Evolutionary conservation across 2,113 vertebrate genomes (phyloP), one percentile per base, ranked within the genome.

Genomic region (Amphiprion ocellaris): DNA sequence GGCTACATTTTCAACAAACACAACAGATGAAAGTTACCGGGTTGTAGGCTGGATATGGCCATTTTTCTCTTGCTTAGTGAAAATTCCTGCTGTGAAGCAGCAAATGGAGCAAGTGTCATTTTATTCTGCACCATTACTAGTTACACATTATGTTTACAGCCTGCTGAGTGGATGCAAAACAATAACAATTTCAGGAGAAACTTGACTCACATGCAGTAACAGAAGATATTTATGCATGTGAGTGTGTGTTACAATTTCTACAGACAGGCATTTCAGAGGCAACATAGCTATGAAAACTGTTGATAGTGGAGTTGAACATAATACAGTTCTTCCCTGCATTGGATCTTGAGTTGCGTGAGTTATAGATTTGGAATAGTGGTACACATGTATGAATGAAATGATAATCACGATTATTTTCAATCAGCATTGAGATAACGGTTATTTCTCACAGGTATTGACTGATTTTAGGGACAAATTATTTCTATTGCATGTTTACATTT

Each of bases 11-110:
- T 53, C 5, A 46, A n/a, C 33, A 23, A 44, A 21, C 23, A 37
- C 47, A 63, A 66, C 11, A 66, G n/a, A 30, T 65, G 21, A 7
- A 16, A 56, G 41, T 56, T 71, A 39, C 28, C 30, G 19, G n/a
- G 4, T 54, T 46, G 24, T 14, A 33, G 19, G 39, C 2, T 49
- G n/a, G 11, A 15, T 46, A 8, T 23, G 49, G 23, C 2, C 4
- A 60, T 21, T 44, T 16, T 52, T 66, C 4, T 39, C 44, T 75
- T 66, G 10, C 14, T 37, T n/a, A 54, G 6, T 64, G 16, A 67
- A 47, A 41, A 56, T 26, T 23, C 33, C 21, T 19, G 53, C 2
- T 28, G 10, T 16, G 39, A 46, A 47, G 10, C 26, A 26, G 53
- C 5, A 69, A 15, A 70, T 70, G 39, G 17, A 6, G 6, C 12